A percentile compares a stretch with the other conserved stretches of the same genome.
phyloP scores from a whole-genome alignment of 2,113 vertebrate species.

The Tachysurus fulvidraco region DNA sequence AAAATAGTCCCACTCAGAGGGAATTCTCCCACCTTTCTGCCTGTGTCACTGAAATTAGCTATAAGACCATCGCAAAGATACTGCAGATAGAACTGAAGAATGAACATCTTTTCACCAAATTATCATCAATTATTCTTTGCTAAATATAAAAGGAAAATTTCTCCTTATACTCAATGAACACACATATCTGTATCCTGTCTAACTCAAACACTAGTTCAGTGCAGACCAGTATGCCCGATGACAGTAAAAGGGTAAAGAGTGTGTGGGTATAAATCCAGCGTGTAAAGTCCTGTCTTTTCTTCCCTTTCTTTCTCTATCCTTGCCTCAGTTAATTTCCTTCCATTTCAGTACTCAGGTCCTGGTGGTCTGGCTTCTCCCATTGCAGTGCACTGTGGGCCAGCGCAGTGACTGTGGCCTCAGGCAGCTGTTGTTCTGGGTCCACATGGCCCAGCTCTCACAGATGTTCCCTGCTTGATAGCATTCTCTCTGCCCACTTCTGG shows the following conservation, averaged over 20 bases:
- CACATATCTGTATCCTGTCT: too few relatives aligned
- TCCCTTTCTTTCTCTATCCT: background rate
- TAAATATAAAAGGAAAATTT: background rate
- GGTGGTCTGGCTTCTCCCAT: slow-evolving; percentile 64
- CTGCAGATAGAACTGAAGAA: background rate
- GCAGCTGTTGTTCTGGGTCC: slow-evolving; percentile 75
- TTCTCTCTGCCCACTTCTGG: slow-evolving; percentile 63
- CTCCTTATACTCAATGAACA: background rate
- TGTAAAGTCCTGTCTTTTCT: background rate
- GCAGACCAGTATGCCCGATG: background rate
- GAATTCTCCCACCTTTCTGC: background rate
- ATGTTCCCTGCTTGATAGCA: slow-evolving; percentile 79
- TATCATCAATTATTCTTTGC: background rate
- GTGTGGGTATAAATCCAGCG: background rate
- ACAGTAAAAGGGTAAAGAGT: background rate
- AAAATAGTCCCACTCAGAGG: background rate
- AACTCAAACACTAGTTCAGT: background rate
- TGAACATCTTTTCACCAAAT: background rate
- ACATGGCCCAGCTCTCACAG: slow-evolving; percentile 79
- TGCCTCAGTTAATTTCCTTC: slow-evolving; percentile 14
- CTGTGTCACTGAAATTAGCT: background rate
- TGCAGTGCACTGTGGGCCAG: slow-evolving; percentile 69
- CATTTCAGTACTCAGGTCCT: slow-evolving; percentile 44
- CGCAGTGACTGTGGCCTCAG: slow-evolving; percentile 68
- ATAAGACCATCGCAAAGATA: background rate